These are phyloP conservation scores for Osmerus mordax DNA, from an alignment of 2,113 vertebrate species.

Conservation along the genomic window DNA sequence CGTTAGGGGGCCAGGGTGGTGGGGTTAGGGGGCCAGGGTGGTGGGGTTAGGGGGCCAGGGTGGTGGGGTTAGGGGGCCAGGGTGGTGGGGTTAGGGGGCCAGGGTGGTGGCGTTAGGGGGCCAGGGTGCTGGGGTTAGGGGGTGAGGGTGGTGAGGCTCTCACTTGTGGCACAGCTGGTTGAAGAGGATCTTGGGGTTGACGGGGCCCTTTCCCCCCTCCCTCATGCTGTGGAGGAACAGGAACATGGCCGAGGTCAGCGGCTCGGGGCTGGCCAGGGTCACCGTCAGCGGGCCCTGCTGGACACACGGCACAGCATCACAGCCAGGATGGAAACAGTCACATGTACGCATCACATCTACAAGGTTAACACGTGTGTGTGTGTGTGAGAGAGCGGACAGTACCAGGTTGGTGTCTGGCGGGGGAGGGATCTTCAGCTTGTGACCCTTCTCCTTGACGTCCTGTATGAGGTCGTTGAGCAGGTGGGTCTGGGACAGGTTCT, in stretches of 20 bases:
- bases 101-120: neutral
- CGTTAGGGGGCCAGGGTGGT: neutral
- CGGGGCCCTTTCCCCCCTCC: conserved; percentile 85
- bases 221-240: conserved; percentile 95
- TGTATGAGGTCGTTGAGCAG: conserved; percentile 89
- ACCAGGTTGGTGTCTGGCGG: conserved; percentile 81
- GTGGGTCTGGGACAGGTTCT: conserved; percentile 95
- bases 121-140: neutral
- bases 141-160: conserved; percentile 32
- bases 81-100: neutral
- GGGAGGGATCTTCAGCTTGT: conserved; percentile 87
- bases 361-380: neutral
- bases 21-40: neutral
- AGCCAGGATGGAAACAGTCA: neutral
- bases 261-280: conserved; percentile 84
- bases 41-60: neutral
- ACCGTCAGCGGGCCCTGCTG: conserved; percentile 82
- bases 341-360: neutral
- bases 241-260: conserved; percentile 93
- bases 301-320: neutral
- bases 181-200: conserved; percentile 93
- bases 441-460: conserved; percentile 90
- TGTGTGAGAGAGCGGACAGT: conserved; percentile 27
- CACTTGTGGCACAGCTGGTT: conserved; percentile 98
- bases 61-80: neutral